Evolutionary conservation across 2,797 vertebrate species (phyloP).

Genomic region (Myotis daubentonii): DNA sequence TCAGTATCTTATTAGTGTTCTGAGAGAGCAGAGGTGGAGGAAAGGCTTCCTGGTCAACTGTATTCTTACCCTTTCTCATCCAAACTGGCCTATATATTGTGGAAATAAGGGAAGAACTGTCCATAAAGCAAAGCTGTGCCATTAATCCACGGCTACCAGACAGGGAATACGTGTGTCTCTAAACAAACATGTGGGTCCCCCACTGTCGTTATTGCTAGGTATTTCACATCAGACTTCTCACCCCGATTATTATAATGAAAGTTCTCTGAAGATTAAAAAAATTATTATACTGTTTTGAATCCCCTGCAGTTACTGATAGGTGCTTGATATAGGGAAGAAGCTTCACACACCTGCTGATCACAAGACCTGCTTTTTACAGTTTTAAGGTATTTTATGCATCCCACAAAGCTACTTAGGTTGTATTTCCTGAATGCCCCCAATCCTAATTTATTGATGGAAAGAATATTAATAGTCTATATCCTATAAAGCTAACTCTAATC

Average conservation of each 20-base stretch:
- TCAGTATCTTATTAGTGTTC: background rate
- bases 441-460: background rate
- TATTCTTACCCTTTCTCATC: background rate
- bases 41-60: background rate
- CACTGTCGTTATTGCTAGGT: background rate
- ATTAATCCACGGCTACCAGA: background rate
- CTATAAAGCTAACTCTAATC: background rate
- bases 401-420: background rate
- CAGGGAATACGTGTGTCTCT: rapidly evolving
- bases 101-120: background rate
- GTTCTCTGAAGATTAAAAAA: background rate
- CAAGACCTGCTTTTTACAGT: background rate
- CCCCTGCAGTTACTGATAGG: background rate
- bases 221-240: background rate
- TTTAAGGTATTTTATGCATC: background rate
- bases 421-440: background rate
- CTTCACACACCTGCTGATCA: background rate
- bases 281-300: background rate
- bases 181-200: background rate
- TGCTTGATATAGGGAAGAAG: background rate
- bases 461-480: background rate
- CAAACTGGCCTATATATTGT: background rate
- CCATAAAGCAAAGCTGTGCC: background rate
- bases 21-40: background rate
- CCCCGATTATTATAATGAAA: background rate